phyloP scores from a whole-genome alignment of 2,888 invertebrate genomes.

The Drosophila borborema region DNA sequence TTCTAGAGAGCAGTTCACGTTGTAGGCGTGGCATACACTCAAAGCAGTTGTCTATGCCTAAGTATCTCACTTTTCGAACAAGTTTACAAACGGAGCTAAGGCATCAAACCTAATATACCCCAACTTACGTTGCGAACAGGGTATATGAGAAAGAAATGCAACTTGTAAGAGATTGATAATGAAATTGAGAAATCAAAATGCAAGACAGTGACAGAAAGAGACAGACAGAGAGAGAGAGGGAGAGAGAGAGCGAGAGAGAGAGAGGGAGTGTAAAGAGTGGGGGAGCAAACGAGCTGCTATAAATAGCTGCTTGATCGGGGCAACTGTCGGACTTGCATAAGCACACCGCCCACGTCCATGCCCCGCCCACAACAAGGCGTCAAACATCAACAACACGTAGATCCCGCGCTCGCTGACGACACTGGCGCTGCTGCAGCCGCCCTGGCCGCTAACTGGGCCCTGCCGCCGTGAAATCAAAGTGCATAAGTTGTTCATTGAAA shows the following conservation, averaged over 20 bases:
- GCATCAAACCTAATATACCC: not conserved
- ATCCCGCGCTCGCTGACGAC: not conserved
- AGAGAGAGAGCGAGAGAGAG: not conserved
- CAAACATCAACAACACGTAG: not conserved
- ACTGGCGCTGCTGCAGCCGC: not conserved
- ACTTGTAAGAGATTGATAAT: slow-evolving; percentile 1
- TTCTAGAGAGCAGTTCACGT: not conserved
- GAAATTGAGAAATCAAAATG: slow-evolving; percentile 3
- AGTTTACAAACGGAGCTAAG: no score
- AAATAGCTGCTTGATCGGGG: slow-evolving; percentile 29
- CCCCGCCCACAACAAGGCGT: not conserved
- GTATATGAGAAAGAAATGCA: slow-evolving; percentile 2
- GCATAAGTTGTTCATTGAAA: slow-evolving; percentile 62
- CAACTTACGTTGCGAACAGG: not conserved
- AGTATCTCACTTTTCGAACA: no score
- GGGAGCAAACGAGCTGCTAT: slow-evolving; percentile 9
- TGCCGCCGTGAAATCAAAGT: slow-evolving; percentile 40
- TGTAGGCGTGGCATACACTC: not conserved
- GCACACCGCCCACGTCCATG: slow-evolving; percentile 6
- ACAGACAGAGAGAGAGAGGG: slow-evolving; percentile 1
- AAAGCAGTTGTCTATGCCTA: not conserved
- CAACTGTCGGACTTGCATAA: slow-evolving; percentile 28
- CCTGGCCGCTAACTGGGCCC: not conserved
- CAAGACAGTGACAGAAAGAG: not conserved
- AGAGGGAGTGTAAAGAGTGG: not conserved